Evolutionary conservation across 2,888 invertebrate species (phyloP), one percentile per base, ranked within the genome.

Genomic region (Chrysolina haemoptera): DNA sequence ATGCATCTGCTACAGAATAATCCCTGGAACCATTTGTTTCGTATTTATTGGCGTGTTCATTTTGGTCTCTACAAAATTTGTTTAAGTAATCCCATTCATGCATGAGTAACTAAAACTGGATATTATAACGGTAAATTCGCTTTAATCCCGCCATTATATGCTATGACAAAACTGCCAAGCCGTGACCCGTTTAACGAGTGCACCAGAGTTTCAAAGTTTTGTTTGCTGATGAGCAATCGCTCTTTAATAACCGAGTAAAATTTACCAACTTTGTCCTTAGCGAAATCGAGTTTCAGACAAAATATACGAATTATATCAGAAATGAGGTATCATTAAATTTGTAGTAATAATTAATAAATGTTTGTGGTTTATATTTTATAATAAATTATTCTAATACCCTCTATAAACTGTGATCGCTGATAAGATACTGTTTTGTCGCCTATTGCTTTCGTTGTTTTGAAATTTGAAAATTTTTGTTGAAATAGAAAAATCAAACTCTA

Each of bases 161-260:
- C 43, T 50, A 16, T 50, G 50, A 18, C 50, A 50, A 50, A 50
- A 50, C 16, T 9, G 18, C 50, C 50, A 50, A 50, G 50, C 50
- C 9, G 50, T 50, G 50, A 50, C 50, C 50, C 50, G 18, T 18
- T 50, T 50, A 50, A 50, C n/a, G n/a, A 16, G 16, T 50, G n/a
- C 50, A 50, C 18, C 18, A 18, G 50, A 50, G 10, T 18, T 50
- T 6, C 6, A 50, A 50, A 50, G 50, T 50, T 50, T 16, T 50
- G 43, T 43, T 43, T 43, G 43, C 43, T 14, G 43, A 43, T 43
- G 50, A 18, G 50, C 9, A 18, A 50, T n/a, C 18, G 18, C 50
- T n/a, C 16, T 50, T 50, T 50, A 18, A 16, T 46, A 12, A 12
- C n/a, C 14, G 12, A n/a, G 46, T 0, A 8, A 35, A 35, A 35